Evolutionary conservation across 2,888 invertebrate species (phyloP).

Genomic region (Hypolimnas misippus): DNA sequence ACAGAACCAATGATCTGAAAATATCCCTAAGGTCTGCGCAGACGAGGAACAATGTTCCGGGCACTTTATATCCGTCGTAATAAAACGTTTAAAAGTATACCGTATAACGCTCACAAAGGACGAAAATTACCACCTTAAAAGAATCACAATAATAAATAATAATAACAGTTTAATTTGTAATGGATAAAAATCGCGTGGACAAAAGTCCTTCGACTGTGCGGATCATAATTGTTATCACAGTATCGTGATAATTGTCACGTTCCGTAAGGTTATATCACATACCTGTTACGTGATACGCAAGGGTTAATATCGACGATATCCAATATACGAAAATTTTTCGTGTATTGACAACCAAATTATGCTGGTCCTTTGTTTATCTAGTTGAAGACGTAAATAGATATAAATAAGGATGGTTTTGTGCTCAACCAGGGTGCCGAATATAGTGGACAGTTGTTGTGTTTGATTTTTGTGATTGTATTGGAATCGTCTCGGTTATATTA

Average conservation of each 20-base stretch:
- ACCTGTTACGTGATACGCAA: conserved; percentile 16
- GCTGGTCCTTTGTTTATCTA: conserved; percentile 3
- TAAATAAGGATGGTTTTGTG: neutral
- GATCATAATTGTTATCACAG: neutral
- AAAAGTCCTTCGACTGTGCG: too few relatives aligned
- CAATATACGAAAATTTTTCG: conserved; percentile 12
- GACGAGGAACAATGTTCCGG: too few relatives aligned
- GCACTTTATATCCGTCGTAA: too few relatives aligned
- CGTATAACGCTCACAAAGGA: too few relatives aligned
- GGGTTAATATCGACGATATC: conserved; percentile 16
- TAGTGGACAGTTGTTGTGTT: conserved; percentile 15
- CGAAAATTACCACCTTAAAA: too few relatives aligned
- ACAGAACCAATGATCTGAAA: neutral
- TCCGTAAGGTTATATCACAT: conserved; percentile 1
- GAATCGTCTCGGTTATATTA: conserved; percentile 12
- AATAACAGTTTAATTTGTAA: too few relatives aligned
- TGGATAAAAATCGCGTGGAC: too few relatives aligned
- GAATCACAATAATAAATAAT: too few relatives aligned
- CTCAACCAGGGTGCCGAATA: neutral
- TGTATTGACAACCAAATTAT: conserved; percentile 1
- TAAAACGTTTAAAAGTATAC: too few relatives aligned
- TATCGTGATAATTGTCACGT: neutral
- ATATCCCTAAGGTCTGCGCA: too few relatives aligned
- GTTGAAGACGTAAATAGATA: neutral
- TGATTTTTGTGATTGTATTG: conserved; percentile 21